These are phyloP conservation scores for Scolanthus callimorphus DNA, from an alignment of 92 coral and sea anemone species.

Conservation along the genomic window DNA sequence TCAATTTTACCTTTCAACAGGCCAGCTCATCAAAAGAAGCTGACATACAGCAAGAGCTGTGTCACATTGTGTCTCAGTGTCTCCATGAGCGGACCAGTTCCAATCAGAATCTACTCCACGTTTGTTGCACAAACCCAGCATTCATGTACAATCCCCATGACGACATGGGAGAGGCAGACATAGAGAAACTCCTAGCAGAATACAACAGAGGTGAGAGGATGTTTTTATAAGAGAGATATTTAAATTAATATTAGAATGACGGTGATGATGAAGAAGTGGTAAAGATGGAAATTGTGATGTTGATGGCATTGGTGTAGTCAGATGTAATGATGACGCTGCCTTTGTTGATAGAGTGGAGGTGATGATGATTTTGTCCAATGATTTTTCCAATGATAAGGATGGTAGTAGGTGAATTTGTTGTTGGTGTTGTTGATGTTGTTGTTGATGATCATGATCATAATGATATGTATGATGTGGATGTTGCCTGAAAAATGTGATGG, in stretches of 20 bases:
- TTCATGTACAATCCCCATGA: constrained; percentile 7
- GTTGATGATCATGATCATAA: too few species aligned
- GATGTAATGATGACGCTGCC: too few species aligned
- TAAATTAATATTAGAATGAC: too few species aligned
- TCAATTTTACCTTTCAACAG: too few species aligned
- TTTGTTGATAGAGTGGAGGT: too few species aligned
- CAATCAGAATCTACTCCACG: constrained; percentile 73
- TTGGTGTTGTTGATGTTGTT: not conserved
- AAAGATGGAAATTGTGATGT: too few species aligned
- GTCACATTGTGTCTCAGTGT: constrained; percentile 28
- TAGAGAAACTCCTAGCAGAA: not conserved
- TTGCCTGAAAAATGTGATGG: too few species aligned
- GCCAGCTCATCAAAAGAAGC: too few species aligned
- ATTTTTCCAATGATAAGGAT: not conserved
- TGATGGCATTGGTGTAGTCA: too few species aligned
- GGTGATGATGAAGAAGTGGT: too few species aligned
- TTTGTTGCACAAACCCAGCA: constrained; percentile 75
- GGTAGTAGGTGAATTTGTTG: not conserved
- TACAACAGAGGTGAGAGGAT: not conserved
- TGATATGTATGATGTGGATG: too few species aligned
- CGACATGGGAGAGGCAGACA: not conserved
- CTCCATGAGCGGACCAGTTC: constrained; percentile 62
- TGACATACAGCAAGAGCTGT: constrained; percentile 4
- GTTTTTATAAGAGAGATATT: not conserved
- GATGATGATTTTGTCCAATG: not conserved